These are phyloP conservation scores for Melinaea marsaeus DNA, from an alignment of 2,888 invertebrate species.

Conservation along the genomic window DNA sequence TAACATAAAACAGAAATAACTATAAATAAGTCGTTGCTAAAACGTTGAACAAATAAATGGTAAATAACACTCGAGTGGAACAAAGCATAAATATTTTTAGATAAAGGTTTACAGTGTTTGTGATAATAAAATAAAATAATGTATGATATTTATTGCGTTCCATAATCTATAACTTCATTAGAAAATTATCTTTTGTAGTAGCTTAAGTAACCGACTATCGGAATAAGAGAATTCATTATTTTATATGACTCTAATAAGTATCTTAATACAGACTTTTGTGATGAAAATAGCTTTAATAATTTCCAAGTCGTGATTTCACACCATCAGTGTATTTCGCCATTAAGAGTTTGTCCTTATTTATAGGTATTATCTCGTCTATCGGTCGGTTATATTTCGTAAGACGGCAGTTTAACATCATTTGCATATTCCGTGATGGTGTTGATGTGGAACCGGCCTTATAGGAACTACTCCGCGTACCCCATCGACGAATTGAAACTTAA, in stretches of 20 bases:
- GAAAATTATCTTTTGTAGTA: too few relatives aligned
- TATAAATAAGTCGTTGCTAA: slow-evolving; percentile 4
- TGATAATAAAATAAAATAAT: neutral
- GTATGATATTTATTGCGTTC: neutral
- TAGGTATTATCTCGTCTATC: slow-evolving; percentile 68
- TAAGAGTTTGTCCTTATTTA: slow-evolving; percentile 72
- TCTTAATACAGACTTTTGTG: slow-evolving; percentile 47
- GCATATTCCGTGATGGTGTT: slow-evolving; percentile 65
- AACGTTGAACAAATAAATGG: slow-evolving; percentile 2
- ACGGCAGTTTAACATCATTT: slow-evolving; percentile 64
- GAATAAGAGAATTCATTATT: slow-evolving; percentile 20
- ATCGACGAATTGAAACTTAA: slow-evolving; percentile 25
- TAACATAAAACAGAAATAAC: slow-evolving; percentile 3
- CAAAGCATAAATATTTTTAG: neutral
- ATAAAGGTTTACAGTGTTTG: neutral
- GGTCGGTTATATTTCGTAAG: slow-evolving; percentile 63
- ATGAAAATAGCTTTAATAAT: slow-evolving; percentile 57
- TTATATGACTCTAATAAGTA: slow-evolving; percentile 33
- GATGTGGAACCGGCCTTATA: slow-evolving; percentile 35
- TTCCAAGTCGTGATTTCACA: slow-evolving; percentile 68
- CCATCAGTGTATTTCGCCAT: slow-evolving; percentile 68
- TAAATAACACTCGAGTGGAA: neutral
- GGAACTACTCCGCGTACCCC: slow-evolving; percentile 16
- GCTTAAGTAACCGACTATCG: too few relatives aligned
- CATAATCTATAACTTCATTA: neutral